phyloP scores from a whole-genome alignment of 1,140 invertebrate genomes.

The Hermetia illucens region DNA sequence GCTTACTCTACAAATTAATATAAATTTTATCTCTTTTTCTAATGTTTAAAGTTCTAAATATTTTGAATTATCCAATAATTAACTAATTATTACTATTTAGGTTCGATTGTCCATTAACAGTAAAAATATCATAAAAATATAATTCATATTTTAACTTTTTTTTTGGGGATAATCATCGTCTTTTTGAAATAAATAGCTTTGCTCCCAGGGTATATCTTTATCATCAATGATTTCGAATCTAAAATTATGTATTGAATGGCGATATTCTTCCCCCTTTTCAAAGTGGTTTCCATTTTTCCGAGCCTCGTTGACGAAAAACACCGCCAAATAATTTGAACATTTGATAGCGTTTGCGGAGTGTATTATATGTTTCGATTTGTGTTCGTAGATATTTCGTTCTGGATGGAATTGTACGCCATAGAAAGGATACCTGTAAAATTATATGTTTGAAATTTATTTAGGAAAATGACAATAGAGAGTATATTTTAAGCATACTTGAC shows the following conservation, averaged over 20 bases:
- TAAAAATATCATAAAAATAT: too few species aligned
- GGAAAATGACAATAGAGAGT: not conserved
- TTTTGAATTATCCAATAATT: too few species aligned
- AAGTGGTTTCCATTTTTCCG: conserved; percentile 40
- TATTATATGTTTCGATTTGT: conserved; percentile 42
- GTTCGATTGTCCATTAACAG: too few species aligned
- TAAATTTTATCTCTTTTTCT: too few species aligned
- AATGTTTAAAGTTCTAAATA: too few species aligned
- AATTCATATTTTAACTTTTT: too few species aligned
- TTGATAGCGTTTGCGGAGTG: conserved; percentile 44
- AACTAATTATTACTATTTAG: too few species aligned
- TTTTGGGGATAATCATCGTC: too few species aligned
- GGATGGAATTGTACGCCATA: conserved; percentile 78
- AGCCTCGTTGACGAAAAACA: conserved; percentile 63
- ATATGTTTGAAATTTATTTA: not conserved
- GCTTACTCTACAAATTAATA: too few species aligned
- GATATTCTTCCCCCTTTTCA: conserved; percentile 30
- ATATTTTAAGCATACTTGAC: conserved; percentile 27
- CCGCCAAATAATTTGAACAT: conserved; percentile 58
- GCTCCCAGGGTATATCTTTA: conserved; percentile 32
- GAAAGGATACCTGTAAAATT: conserved; percentile 47
- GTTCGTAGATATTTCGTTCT: conserved; percentile 72
- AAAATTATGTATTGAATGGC: conserved; percentile 46
- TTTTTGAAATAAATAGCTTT: conserved; percentile 37
- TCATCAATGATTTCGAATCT: conserved; percentile 34